Evolutionary conservation across 2,113 vertebrate species (phyloP).

Genomic region (Sebastes schlegelii): DNA sequence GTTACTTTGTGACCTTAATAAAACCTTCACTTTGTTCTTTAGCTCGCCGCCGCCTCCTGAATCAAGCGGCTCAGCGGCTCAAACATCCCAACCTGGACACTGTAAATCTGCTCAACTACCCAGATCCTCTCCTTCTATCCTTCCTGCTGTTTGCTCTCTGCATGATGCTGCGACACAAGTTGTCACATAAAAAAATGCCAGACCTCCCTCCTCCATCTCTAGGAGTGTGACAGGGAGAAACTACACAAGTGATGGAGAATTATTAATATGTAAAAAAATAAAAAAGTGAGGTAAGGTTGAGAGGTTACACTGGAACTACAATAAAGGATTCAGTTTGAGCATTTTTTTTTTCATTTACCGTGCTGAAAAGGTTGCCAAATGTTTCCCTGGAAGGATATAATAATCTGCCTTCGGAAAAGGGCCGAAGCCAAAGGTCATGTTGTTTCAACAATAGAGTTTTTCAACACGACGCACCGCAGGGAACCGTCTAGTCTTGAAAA

Average conservation of each 20-base stretch:
- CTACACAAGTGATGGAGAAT: neutral
- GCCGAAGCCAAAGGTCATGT: constrained; percentile 17
- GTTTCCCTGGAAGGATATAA: neutral
- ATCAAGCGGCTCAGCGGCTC: constrained; percentile 52
- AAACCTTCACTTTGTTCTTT: constrained; percentile 73
- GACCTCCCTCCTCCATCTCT: neutral
- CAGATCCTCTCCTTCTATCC: neutral
- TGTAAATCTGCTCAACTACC: constrained; percentile 44
- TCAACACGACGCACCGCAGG: neutral
- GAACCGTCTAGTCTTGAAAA: neutral
- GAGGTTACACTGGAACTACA: constrained; percentile 1
- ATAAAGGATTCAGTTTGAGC: constrained; percentile 17
- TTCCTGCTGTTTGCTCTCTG: neutral
- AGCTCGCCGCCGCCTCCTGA: constrained; percentile 39
- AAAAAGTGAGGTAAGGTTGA: neutral
- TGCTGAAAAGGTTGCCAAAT: constrained; percentile 2
- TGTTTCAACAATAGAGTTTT: constrained; percentile 6
- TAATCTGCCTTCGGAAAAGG: neutral
- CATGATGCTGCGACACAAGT: constrained; percentile 17
- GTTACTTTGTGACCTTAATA: constrained; percentile 81
- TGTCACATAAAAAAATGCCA: constrained; percentile 7
- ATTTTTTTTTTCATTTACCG: neutral
- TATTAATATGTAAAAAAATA: neutral
- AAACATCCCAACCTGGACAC: constrained; percentile 32
- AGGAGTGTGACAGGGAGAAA: neutral